phyloP scores from a whole-genome alignment of 2,797 vertebrate species.

The Thaleichthys pacificus region DNA sequence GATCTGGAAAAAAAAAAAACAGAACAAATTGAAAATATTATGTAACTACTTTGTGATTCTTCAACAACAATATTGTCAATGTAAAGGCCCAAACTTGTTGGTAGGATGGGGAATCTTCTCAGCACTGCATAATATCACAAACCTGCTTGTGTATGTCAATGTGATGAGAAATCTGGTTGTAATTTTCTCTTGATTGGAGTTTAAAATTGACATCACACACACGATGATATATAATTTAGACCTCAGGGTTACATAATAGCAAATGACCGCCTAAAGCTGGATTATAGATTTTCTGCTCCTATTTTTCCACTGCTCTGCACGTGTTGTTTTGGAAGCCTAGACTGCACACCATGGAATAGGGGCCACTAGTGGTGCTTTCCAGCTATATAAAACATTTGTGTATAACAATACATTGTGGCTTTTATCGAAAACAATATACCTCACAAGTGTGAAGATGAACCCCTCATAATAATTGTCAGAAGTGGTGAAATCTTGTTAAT shows the following conservation, averaged over 20 bases:
- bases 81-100: no score
- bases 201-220: neutral
- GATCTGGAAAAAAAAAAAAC: slow-evolving; percentile 29
- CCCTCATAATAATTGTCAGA: neutral
- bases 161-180: neutral
- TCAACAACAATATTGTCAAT: neutral
- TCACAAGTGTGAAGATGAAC: neutral
- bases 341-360: slow-evolving; percentile 13
- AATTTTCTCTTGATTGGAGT: neutral
- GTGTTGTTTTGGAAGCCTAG: slow-evolving; percentile 15
- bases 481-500: neutral
- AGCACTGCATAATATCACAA: neutral
- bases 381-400: neutral
- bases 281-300: slow-evolving; percentile 46
- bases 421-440: neutral
- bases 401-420: neutral
- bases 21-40: slow-evolving; percentile 29
- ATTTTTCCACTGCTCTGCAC: slow-evolving; percentile 45
- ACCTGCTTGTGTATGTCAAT: neutral
- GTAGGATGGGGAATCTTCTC: neutral
- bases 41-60: neutral
- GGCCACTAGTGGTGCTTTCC: neutral
- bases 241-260: slow-evolving; percentile 42
- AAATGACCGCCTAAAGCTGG: slow-evolving; percentile 31
- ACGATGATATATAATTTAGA: slow-evolving; percentile 24